These are phyloP conservation scores for Blastobasis adustella DNA, from an alignment of 2,888 invertebrate genomes.

Conservation along the genomic window DNA sequence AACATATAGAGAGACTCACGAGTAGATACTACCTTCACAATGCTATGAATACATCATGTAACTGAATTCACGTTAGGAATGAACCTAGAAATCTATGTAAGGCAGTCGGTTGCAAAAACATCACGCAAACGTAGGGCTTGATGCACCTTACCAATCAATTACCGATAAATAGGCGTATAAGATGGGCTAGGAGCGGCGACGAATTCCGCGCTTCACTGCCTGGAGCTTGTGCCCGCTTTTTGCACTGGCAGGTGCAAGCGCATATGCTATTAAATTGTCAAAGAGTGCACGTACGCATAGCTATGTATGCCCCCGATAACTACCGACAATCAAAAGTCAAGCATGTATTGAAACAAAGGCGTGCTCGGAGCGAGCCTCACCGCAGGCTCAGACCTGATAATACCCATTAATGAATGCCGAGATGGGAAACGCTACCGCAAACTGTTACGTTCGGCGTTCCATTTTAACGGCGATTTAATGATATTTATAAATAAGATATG, in stretches of 20 bases:
- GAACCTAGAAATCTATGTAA: conserved; percentile 29
- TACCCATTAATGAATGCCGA: conserved; percentile 3
- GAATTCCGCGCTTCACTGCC: conserved; percentile 68
- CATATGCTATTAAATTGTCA: conserved; percentile 75
- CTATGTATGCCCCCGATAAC: conserved; percentile 46
- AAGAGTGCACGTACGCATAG: conserved; percentile 57
- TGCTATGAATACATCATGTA: too few relatives aligned
- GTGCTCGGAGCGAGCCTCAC: conserved; percentile 1
- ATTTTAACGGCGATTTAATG: conserved; percentile 28
- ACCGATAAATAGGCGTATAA: conserved; percentile 67
- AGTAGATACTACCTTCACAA: too few relatives aligned
- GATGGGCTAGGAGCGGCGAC: conserved; percentile 63
- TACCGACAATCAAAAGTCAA: conserved; percentile 60
- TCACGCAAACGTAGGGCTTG: conserved; percentile 32
- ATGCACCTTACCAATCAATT: conserved; percentile 72
- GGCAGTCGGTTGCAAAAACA: conserved; percentile 42
- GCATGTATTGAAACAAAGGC: conserved; percentile 4
- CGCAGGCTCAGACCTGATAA: conserved; percentile 12
- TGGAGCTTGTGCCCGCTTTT: conserved; percentile 70
- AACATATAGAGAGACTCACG: too few relatives aligned
- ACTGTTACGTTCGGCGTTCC: conserved; percentile 28
- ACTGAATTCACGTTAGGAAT: too few relatives aligned
- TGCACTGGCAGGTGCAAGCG: conserved; percentile 66
- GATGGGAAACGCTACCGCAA: conserved; percentile 36
- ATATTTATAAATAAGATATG: conserved; percentile 36